Evolutionary conservation across 1,140 invertebrate species (phyloP).

Genomic region (Papilio xuthus): DNA sequence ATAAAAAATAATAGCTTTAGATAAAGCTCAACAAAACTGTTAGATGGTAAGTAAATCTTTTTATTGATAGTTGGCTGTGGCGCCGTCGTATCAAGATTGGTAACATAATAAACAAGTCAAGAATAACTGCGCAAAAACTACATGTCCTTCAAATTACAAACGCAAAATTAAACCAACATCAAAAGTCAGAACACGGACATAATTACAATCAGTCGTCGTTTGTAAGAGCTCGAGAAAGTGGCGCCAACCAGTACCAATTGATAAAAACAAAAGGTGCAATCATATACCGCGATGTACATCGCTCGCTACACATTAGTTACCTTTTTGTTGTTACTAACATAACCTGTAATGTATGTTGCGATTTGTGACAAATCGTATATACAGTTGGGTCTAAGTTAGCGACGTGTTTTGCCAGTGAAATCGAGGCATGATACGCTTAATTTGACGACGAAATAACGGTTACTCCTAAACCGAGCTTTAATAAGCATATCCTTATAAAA

Average conservation of each 20-base stretch:
- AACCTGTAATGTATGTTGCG: background rate
- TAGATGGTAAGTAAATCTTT: background rate
- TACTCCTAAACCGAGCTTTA: background rate
- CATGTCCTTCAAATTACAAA: conserved; percentile 1
- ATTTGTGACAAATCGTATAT: background rate
- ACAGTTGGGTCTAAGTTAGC: background rate
- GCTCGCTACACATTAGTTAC: background rate
- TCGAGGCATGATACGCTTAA: background rate
- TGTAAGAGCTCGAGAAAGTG: conserved; percentile 21
- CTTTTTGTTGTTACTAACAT: background rate
- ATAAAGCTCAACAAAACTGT: background rate
- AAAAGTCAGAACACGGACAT: background rate
- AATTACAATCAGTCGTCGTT: background rate
- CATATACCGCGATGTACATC: conserved; percentile 16
- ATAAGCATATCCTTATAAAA: background rate
- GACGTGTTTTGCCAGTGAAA: conserved; percentile 4
- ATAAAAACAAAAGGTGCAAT: background rate
- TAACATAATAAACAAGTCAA: background rate
- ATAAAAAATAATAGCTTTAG: too few species aligned
- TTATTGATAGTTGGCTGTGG: background rate
- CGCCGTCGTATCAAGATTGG: background rate
- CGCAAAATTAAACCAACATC: background rate
- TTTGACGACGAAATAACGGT: background rate
- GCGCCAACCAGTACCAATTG: conserved; percentile 16
- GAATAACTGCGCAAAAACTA: background rate